Percentiles rank a stretch among this genome's conserved stretches.
phyloP scores from a whole-genome alignment of 2,888 invertebrate species.

The Coenonympha arcania region DNA sequence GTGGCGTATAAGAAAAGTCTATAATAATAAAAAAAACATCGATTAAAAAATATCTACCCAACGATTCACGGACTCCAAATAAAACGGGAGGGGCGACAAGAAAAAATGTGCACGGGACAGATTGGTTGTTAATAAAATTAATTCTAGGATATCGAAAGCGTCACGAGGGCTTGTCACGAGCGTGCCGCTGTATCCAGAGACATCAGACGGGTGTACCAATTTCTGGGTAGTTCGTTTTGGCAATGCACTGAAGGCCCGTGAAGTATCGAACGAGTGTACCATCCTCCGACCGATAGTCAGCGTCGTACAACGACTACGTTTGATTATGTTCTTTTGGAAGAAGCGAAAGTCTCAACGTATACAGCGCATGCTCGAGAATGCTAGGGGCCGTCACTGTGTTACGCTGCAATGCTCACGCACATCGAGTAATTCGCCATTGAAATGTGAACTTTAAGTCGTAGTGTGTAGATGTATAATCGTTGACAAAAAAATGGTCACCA shows the following conservation, averaged over 20 bases:
- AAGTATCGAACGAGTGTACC: slow-evolving; percentile 52
- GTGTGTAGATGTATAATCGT: neutral
- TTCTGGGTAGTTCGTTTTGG: neutral
- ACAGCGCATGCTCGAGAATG: slow-evolving; percentile 70
- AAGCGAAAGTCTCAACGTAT: slow-evolving; percentile 69
- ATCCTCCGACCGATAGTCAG: slow-evolving; percentile 71
- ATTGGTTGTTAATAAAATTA: slow-evolving; percentile 22
- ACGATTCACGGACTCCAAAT: slow-evolving; percentile 14
- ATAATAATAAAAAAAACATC: slow-evolving; percentile 24
- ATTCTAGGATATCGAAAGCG: slow-evolving; percentile 29
- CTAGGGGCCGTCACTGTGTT: slow-evolving; percentile 30
- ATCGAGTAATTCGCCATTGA: neutral
- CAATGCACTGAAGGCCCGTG: slow-evolving; percentile 10
- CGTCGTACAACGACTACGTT: slow-evolving; percentile 42
- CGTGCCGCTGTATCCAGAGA: slow-evolving; percentile 43
- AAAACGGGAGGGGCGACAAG: slow-evolving; percentile 23
- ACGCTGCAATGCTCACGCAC: neutral
- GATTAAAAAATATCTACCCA: slow-evolving; percentile 26
- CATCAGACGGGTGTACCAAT: slow-evolving; percentile 27
- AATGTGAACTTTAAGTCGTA: neutral
- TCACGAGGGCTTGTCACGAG: slow-evolving; percentile 36
- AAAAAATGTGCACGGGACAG: slow-evolving; percentile 24
- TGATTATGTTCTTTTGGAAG: slow-evolving; percentile 48
- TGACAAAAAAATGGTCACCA: neutral
- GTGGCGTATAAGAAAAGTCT: slow-evolving; percentile 22